Percentiles rank a stretch among this genome's conserved stretches.
These are phyloP conservation scores for Takifugu rubripes DNA, from an alignment of 2,797 vertebrate genomes.

Conservation along the genomic window DNA sequence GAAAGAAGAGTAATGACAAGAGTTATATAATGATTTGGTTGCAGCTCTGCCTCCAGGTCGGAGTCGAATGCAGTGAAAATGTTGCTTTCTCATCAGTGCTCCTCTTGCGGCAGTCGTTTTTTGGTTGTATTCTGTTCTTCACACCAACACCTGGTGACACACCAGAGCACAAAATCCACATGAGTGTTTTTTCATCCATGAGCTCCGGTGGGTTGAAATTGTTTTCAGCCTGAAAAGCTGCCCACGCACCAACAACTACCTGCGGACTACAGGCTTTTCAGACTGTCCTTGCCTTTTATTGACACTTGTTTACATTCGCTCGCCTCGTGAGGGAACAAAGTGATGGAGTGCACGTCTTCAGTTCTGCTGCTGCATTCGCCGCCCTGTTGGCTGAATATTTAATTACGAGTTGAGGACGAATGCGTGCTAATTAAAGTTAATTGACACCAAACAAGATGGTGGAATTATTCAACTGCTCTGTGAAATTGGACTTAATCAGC, in stretches of 20 bases:
- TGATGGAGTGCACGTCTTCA: not conserved
- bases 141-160: conserved; percentile 17
- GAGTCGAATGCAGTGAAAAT: not conserved
- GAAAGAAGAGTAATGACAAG: too few relatives aligned
- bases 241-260: conserved; percentile 16
- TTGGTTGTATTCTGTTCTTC: conserved; percentile 1
- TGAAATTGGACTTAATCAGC: conserved; percentile 4
- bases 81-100: not conserved
- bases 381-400: conserved; percentile 4
- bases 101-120: not conserved
- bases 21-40: too few relatives aligned
- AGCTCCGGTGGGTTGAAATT: conserved; percentile 35
- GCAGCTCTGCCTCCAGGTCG: too few relatives aligned
- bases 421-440: not conserved
- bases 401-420: not conserved
- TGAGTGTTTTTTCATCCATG: conserved; percentile 5
- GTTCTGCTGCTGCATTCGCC: not conserved
- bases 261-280: conserved; percentile 21
- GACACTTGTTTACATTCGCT: conserved; percentile 16
- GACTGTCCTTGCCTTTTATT: conserved; percentile 39
- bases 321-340: not conserved
- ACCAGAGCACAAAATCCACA: not conserved
- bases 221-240: conserved; percentile 31
- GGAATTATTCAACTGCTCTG: not conserved
- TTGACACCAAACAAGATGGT: not conserved